Base-by-base conservation (phyloP, 2,888 invertebrate species). In the Macropis europaea region DNA sequence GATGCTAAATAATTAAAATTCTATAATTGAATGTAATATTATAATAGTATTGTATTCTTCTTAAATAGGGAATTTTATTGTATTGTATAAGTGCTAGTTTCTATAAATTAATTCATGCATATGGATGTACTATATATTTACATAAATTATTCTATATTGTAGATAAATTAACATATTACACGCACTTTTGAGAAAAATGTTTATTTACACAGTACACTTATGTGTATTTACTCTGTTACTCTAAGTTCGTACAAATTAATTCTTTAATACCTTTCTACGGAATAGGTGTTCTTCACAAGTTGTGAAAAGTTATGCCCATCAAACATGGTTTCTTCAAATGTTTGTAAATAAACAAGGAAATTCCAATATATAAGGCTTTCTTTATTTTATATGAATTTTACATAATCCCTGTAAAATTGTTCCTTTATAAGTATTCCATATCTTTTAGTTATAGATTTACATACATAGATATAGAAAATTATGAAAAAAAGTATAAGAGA, bases 321-420 rank as follows among this genome's bases (percentile, higher is more conserved):
- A 72, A 78, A 79, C 62, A 73, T 74, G 74, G 73, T 79, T 73
- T 78, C 79, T 79, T 79, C 76, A 68, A 79, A 79, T 67, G 72
- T 64, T 79, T 79, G 76, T 38, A 79, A 79, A 79, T 59, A 76
- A 79, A 76, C 68, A 76, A 76, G 71, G 54, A 79, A 79, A 74
- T 68, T 79, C 76, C 76, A 63, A 72, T 79, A 73, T 54, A 72
- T 48, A 73, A 76, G 56, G 69, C 52, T 76, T 78, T 79, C 64
- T 64, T 73, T 79, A 78, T 52, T 73, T 69, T 79, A 76, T 43
- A 72, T 28, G 53, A 74, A 76, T 68, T 64, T 68, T 79, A 74
- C 28, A 79, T 64, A 67, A 71, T 60, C 67, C 79, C 79, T 79
- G 79, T 28, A 79, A 79, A 76, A 79, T 78, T 66, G 62, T 73